Conservation (phyloP, 2,888 invertebrate species). For the Callimorpha dominula region DNA sequence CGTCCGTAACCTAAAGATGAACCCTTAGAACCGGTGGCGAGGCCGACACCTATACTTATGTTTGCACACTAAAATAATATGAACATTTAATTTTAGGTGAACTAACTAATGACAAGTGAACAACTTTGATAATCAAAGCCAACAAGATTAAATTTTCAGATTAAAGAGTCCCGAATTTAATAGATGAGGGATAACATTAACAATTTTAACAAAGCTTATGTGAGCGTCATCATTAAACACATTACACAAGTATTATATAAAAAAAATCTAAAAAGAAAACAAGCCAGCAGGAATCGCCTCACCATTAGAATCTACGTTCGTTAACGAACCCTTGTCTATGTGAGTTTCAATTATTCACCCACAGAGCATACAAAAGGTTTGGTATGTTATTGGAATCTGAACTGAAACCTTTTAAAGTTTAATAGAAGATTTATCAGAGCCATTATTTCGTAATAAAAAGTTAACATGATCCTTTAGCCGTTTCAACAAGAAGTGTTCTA, state of each 20-base stretch:
- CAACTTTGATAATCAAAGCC: too few species aligned
- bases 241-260: neutral
- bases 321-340: neutral
- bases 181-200: neutral
- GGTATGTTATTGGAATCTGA: neutral
- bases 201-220: neutral
- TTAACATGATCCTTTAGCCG: neutral
- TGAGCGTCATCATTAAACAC: neutral
- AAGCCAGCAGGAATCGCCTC: neutral
- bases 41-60: neutral
- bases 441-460: neutral
- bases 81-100: neutral
- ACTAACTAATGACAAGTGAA: neutral
- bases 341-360: neutral
- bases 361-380: neutral
- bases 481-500: neutral
- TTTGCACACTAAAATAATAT: neutral
- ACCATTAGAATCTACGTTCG: neutral
- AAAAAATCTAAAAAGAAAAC: neutral
- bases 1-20: neutral
- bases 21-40: neutral
- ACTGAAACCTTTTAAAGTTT: neutral
- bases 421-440: neutral
- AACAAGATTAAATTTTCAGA: too few species aligned
- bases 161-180: neutral